These are phyloP conservation scores for Neoarius graeffei DNA, from an alignment of 2,113 vertebrate genomes.

Conservation along the genomic window DNA sequence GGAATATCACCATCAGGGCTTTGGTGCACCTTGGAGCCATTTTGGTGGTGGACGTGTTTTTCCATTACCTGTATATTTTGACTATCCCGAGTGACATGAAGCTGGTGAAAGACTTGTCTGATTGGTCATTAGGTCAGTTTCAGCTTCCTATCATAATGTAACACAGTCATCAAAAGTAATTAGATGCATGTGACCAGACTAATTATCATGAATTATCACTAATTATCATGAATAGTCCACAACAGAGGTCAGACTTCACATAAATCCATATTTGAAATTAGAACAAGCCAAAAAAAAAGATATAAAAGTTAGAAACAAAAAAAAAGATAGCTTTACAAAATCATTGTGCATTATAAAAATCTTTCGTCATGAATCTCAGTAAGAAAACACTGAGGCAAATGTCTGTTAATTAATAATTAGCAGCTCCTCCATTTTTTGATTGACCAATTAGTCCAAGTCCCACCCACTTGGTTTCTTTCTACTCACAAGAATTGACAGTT, in stretches of 20 bases:
- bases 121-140: slow-evolving; percentile 89
- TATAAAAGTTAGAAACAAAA: no score
- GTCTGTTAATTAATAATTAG: neutral
- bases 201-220: neutral
- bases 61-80: slow-evolving; percentile 97
- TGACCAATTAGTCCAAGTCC: neutral
- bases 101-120: slow-evolving; percentile 82
- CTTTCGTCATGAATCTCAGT: neutral
- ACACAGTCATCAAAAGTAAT: neutral
- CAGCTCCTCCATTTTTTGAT: neutral
- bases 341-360: neutral
- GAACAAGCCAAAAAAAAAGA: neutral
- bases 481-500: neutral
- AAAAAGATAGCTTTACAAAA: no score
- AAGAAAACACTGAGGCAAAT: neutral
- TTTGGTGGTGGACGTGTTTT: slow-evolving; percentile 85
- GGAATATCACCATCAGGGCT: slow-evolving; percentile 82
- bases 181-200: neutral
- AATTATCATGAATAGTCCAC: neutral
- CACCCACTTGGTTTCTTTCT: neutral
- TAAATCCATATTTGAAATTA: neutral
- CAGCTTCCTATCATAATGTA: neutral
- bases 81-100: slow-evolving; percentile 92
- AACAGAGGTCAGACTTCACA: neutral
- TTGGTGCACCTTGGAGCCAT: slow-evolving; percentile 78